Base-by-base conservation (phyloP, 2,797 vertebrate genomes). In the Cygnus olor region DNA sequence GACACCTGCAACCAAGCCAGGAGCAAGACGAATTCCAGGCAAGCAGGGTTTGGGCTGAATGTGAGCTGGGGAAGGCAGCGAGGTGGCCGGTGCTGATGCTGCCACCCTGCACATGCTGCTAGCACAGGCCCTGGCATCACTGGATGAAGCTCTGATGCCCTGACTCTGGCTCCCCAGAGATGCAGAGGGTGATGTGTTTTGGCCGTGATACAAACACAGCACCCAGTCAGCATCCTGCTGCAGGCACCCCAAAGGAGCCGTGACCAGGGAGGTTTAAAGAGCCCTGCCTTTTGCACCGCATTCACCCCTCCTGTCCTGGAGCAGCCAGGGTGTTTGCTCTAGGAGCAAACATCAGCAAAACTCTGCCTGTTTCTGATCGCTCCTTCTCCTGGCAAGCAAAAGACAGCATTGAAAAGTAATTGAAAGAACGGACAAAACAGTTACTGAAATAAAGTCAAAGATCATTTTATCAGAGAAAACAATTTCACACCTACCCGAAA, bases 61-160 rank as follows among this genome's bases (percentile, higher is more conserved):
- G 21, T 30, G 5, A 94, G 78, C 24, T 3, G 2, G 34, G 68
- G 47, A 80, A 90, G 91, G 66, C 2, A 8, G 20, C 47, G 11
- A 17, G 44, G 25, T 45, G 72, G 61, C 81, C 80, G 64, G 60
- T 84, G 78, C 71, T 1, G 0, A 61, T 78, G 12, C 32, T 70
- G 83, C 68, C 68, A 49, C 44, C 40, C 65, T 36, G 57, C 69
- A 42, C 27, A 32, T 47, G 45, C 65, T 72, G 36, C 85, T 53
- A 76, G 65, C 32, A 57, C 0, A 0, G 89, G 69, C 38, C 30
- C 30, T 68, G 47, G 64, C 0, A 0, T 13, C 36, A 45, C 30
- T 5, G 2, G 60, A 9, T 38, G 28, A 16, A 57, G 77, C 58
- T 58, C 16, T 1, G 2, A 18, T 47, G 71, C 45, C 82, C 36